Evolutionary conservation across 2,113 vertebrate species (phyloP).

Genomic region (Pygoscelis antarcticus): DNA sequence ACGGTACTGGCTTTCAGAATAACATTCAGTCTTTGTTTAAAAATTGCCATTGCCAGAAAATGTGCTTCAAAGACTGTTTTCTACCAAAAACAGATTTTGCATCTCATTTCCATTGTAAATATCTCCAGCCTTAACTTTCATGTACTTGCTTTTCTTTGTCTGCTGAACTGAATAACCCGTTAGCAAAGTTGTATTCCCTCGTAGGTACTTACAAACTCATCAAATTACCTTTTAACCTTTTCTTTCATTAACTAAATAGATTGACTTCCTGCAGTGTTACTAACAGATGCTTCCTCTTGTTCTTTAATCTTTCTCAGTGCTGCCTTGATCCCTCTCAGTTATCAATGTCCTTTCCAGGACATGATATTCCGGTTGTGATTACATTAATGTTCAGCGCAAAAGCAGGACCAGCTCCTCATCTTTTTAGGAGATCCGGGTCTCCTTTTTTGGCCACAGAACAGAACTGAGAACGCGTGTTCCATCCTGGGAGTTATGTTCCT

Average conservation of each 20-base stretch:
- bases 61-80: neutral
- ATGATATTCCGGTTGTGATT: neutral
- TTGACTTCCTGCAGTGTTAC: neutral
- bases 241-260: slow-evolving; percentile 7
- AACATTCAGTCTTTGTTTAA: neutral
- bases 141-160: neutral
- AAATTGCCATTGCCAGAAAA: neutral
- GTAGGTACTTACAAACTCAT: neutral
- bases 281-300: neutral
- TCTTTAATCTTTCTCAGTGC: neutral
- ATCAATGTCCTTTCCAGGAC: neutral
- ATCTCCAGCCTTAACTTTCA: neutral
- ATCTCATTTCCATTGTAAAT: neutral
- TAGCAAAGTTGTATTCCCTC: neutral
- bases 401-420: neutral
- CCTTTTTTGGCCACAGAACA: slow-evolving; percentile 39
- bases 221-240: slow-evolving; percentile 20
- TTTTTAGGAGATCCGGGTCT: neutral
- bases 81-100: neutral
- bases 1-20: neutral
- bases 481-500: neutral
- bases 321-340: neutral
- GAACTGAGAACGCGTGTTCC: neutral
- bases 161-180: neutral
- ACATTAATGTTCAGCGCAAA: neutral